Evolutionary conservation across 2,888 invertebrate species (phyloP).

Genomic region (Aleiodes alternator): DNA sequence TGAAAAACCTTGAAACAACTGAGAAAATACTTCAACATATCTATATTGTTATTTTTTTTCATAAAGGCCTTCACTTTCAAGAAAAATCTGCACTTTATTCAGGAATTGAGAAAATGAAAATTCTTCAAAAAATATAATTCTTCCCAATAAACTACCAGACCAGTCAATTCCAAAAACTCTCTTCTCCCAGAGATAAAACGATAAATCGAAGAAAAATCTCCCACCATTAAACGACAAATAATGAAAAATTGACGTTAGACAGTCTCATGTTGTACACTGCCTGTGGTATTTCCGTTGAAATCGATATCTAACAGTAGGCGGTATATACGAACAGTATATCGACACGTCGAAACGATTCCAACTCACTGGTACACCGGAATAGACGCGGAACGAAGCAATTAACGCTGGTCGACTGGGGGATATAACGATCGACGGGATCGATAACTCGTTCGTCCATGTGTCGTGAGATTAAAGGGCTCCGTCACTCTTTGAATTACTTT

Average conservation of each 20-base stretch:
- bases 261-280: not conserved
- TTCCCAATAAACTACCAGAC: too few species aligned
- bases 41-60: too few species aligned
- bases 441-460: constrained; percentile 33
- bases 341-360: constrained; percentile 26
- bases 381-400: constrained; percentile 50
- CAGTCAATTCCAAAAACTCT: too few species aligned
- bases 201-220: too few species aligned
- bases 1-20: too few species aligned
- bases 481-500: constrained; percentile 33
- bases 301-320: constrained; percentile 12
- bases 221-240: not conserved
- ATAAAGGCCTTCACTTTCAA: too few species aligned
- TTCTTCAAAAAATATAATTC: too few species aligned
- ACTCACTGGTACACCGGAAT: constrained; percentile 2
- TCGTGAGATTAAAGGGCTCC: constrained; percentile 33
- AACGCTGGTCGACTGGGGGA: constrained; percentile 43
- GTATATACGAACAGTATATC: constrained; percentile 15
- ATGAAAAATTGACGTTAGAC: not conserved
- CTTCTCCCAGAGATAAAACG: too few species aligned
- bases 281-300: constrained; percentile 17
- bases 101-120: too few species aligned
- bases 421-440: constrained; percentile 50
- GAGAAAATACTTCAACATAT: too few species aligned
- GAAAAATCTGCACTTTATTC: too few species aligned